Evolutionary conservation across 2,888 invertebrate genomes (phyloP).

Genomic region (Eristalis tenax): DNA sequence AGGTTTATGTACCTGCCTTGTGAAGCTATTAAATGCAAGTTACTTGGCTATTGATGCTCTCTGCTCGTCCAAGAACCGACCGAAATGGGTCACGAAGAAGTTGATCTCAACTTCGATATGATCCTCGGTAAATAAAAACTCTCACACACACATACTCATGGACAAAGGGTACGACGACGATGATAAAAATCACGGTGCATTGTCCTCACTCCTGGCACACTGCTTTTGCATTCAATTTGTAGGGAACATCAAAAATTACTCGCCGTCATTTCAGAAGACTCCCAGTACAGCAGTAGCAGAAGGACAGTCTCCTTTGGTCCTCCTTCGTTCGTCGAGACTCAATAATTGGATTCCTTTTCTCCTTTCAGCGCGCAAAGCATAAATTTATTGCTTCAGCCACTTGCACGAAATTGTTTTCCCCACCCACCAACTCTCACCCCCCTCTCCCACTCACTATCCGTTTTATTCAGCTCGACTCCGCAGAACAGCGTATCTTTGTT

Average conservation of each 20-base stretch:
- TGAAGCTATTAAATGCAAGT: constrained; percentile 62
- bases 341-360: constrained; percentile 50
- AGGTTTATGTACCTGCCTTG: constrained; percentile 19
- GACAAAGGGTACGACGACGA: neutral
- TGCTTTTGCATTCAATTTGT: constrained; percentile 39
- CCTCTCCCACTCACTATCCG: neutral
- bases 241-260: constrained; percentile 54
- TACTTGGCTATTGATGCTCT: neutral
- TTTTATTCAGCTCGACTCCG: neutral
- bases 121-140: constrained; percentile 32
- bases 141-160: neutral
- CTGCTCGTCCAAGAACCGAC: neutral
- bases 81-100: constrained; percentile 2
- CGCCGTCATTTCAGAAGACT: constrained; percentile 30
- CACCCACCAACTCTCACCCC: neutral
- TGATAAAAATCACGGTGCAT: constrained; percentile 41
- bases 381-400: constrained; percentile 60
- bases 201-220: constrained; percentile 1
- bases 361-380: constrained; percentile 40
- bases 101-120: constrained; percentile 17
- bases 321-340: constrained; percentile 24
- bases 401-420: constrained; percentile 60
- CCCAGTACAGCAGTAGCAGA: neutral
- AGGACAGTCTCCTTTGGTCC: neutral
- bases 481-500: constrained; percentile 7